Base-by-base conservation (phyloP, 1,140 invertebrate species). In the Trypoxylus dichotomus region DNA sequence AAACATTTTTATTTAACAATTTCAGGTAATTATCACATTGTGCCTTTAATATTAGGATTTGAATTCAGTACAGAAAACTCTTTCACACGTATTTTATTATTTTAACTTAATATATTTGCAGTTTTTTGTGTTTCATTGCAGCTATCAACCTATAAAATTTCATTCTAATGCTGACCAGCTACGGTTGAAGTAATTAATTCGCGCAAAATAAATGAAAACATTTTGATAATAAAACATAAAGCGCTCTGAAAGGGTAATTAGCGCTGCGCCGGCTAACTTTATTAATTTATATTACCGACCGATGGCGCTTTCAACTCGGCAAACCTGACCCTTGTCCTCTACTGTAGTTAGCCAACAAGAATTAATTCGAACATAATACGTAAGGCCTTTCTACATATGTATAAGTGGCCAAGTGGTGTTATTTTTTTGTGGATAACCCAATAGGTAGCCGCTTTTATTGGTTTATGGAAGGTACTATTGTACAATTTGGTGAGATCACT, bases 281-380 rank as follows among this genome's bases (percentile, higher is more conserved):
- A 68, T 68, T 68, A 68, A 68, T 68, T 68, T 24, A 68, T 68
- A 68, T 68, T 68, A 29, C 60, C 60, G 60, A 29, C 60, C 27
- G 60, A 68, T 68, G 60, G 60, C 24, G 27, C 27, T 68, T 68
- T 68, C 21, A 27, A 29, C 60, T 29, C 60, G 60, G 60, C 60
- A 6, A 68, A 29, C 24, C 60, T 27, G 60, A 68, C 60, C 21
- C 60, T 68, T 13, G 27, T 29, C 24, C 24, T 29, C 60, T 15
- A 10, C n/a, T n/a, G 47, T n/a, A 54, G 19, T 54, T 54, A 54
- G 47, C 60, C 60, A 68, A 68, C 60, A 68, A 68, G 13, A 68
- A 68, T 68, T 68, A 68, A 68, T 68, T 24, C 21, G 15, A 54
- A 19, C 47, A 54, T 19, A 54, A 54, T 54, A 19, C 3, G 19